Conservation (phyloP, 2,888 invertebrate genomes). For the Andrena trimmerana region DNA sequence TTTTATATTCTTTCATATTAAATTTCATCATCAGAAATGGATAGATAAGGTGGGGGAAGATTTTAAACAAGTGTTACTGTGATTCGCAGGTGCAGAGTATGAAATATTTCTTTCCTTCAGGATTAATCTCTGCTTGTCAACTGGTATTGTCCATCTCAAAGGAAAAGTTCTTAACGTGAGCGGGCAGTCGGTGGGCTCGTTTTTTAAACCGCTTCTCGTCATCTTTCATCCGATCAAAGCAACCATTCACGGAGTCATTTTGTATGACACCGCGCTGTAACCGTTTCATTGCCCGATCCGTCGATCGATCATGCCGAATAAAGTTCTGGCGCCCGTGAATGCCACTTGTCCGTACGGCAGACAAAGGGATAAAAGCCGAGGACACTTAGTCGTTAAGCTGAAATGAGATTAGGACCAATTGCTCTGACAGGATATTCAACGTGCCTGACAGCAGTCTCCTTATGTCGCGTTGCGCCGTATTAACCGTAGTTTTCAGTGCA, state of each 20-base stretch:
- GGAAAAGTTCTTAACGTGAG: background rate
- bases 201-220: slow-evolving; percentile 21
- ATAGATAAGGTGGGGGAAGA: background rate
- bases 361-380: slow-evolving; percentile 74
- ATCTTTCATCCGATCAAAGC: slow-evolving; percentile 40
- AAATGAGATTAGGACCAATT: slow-evolving; percentile 81
- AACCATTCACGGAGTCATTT: slow-evolving; percentile 53
- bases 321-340: slow-evolving; percentile 72
- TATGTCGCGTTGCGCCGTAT: slow-evolving; percentile 40
- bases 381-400: slow-evolving; percentile 66
- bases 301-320: slow-evolving; percentile 72
- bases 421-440: slow-evolving; percentile 74
- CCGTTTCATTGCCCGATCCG: slow-evolving; percentile 58
- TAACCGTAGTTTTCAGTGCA: slow-evolving; percentile 11
- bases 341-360: slow-evolving; percentile 67
- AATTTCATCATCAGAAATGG: background rate
- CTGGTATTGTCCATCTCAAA: background rate
- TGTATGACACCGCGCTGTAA: slow-evolving; percentile 50
- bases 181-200: background rate
- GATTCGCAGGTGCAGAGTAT: background rate
- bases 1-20: too few species aligned
- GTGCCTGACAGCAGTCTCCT: slow-evolving; percentile 68
- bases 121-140: background rate
- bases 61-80: too few species aligned
- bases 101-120: background rate